Conservation (phyloP, 2,888 invertebrate species). For the Epinotia ramella region DNA sequence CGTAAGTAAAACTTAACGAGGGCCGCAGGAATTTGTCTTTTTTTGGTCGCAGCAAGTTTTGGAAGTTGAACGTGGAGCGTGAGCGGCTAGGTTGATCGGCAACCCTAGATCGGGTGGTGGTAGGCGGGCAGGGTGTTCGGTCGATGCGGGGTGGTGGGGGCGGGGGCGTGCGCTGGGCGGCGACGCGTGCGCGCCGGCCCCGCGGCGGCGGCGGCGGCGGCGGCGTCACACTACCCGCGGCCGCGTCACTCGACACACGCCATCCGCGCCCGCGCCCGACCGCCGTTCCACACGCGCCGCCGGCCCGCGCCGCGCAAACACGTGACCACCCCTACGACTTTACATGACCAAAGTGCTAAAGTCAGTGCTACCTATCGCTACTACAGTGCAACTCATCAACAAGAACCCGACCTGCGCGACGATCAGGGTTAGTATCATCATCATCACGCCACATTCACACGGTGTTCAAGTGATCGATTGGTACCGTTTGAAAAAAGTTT, state of each 20-base stretch:
- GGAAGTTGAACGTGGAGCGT: slow-evolving; percentile 8
- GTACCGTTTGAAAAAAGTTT: slow-evolving; percentile 70
- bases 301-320: slow-evolving; percentile 77
- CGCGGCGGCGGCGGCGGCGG: slow-evolving; percentile 56
- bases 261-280: slow-evolving; percentile 77
- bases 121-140: slow-evolving; percentile 75
- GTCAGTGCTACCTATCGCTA: slow-evolving; percentile 82
- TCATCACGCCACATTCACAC: slow-evolving; percentile 56
- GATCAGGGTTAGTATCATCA: slow-evolving; percentile 80
- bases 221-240: slow-evolving; percentile 51
- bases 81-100: slow-evolving; percentile 34
- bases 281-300: slow-evolving; percentile 75
- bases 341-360: slow-evolving; percentile 83
- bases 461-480: slow-evolving; percentile 53
- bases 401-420: slow-evolving; percentile 79
- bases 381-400: slow-evolving; percentile 80
- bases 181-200: slow-evolving; percentile 52
- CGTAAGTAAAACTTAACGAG: neutral
- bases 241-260: slow-evolving; percentile 68
- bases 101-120: slow-evolving; percentile 59
- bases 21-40: neutral
- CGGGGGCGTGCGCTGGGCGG: slow-evolving; percentile 62
- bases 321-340: slow-evolving; percentile 73
- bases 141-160: slow-evolving; percentile 67
- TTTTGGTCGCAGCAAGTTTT: slow-evolving; percentile 18